A percentile compares a stretch with the other conserved stretches of the same genome.
Conservation (phyloP, 1,140 invertebrate genomes). For the Drosophila quadrilineata region DNA sequence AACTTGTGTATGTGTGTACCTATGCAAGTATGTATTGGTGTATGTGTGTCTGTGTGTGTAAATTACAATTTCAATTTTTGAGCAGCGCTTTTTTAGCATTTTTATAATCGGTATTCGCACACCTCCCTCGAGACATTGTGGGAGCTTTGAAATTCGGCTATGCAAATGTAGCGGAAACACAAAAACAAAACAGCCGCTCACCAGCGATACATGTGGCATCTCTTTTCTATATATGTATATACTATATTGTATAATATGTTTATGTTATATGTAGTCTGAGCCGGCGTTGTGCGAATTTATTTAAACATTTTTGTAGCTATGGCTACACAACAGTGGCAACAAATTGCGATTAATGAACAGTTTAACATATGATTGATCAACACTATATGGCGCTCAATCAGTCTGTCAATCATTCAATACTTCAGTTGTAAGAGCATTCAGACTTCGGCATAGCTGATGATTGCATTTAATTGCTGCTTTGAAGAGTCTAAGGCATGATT, state of each 20-base stretch:
- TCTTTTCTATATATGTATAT: background rate
- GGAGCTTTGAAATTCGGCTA: constrained; percentile 39
- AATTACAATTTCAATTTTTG: constrained; percentile 37
- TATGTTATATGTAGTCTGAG: too few relatives aligned
- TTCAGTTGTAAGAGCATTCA: background rate
- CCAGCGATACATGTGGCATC: constrained; percentile 18
- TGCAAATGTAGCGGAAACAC: constrained; percentile 76
- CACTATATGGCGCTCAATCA: too few relatives aligned
- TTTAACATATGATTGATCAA: too few relatives aligned
- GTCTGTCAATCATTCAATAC: background rate
- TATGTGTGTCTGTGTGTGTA: constrained; percentile 9
- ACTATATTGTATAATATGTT: too few relatives aligned
- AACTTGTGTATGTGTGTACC: too few relatives aligned
- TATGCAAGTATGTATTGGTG: too few relatives aligned
- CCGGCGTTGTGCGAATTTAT: background rate
- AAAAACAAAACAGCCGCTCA: constrained; percentile 46
- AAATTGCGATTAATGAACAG: too few relatives aligned
- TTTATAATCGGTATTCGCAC: constrained; percentile 21
- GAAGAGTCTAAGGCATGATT: too few relatives aligned
- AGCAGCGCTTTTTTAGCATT: constrained; percentile 16
- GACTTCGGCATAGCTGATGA: constrained; percentile 1
- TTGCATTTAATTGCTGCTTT: too few relatives aligned
- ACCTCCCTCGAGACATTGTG: background rate
- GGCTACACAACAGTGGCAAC: too few relatives aligned
- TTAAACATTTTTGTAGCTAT: background rate